Evolutionary conservation across 2,888 invertebrate species (phyloP).

Genomic region (Noctua fimbriata): DNA sequence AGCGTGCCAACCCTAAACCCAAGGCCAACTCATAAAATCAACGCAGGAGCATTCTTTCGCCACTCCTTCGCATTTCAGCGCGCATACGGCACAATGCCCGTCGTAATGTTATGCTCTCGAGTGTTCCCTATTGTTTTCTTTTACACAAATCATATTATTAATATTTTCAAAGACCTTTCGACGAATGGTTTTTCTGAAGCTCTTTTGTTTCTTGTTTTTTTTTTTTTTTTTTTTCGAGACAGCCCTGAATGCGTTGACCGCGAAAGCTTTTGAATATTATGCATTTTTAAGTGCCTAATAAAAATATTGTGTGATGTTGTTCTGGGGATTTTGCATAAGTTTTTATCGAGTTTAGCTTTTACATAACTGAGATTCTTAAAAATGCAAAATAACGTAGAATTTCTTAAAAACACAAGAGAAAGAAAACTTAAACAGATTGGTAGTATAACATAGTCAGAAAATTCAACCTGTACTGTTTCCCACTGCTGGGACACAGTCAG

Average conservation of each 20-base stretch:
- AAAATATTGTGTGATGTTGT: constrained; percentile 29
- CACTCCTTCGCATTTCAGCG: constrained; percentile 57
- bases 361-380: neutral
- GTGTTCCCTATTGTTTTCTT: constrained; percentile 71
- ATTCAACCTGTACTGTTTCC: neutral
- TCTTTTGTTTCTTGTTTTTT: constrained; percentile 54
- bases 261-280: constrained; percentile 29
- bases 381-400: neutral
- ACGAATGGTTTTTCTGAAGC: constrained; percentile 44
- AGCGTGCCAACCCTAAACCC: constrained; percentile 58
- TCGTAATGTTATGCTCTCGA: constrained; percentile 69
- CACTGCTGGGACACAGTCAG: neutral
- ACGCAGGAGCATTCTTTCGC: constrained; percentile 63
- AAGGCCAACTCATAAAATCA: constrained; percentile 68
- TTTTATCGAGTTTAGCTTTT: neutral
- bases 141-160: constrained; percentile 50
- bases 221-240: constrained; percentile 49
- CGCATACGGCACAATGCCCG: constrained; percentile 62
- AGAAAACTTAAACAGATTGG: neutral
- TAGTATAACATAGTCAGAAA: neutral
- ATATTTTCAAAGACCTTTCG: constrained; percentile 47
- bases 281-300: constrained; percentile 22
- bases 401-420: neutral
- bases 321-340: constrained; percentile 11
- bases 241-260: constrained; percentile 30